Percentiles rank a stretch among this genome's conserved stretches.
Evolutionary conservation across 2,113 vertebrate species (phyloP).

Genomic region (Phyllostomus hastatus): DNA sequence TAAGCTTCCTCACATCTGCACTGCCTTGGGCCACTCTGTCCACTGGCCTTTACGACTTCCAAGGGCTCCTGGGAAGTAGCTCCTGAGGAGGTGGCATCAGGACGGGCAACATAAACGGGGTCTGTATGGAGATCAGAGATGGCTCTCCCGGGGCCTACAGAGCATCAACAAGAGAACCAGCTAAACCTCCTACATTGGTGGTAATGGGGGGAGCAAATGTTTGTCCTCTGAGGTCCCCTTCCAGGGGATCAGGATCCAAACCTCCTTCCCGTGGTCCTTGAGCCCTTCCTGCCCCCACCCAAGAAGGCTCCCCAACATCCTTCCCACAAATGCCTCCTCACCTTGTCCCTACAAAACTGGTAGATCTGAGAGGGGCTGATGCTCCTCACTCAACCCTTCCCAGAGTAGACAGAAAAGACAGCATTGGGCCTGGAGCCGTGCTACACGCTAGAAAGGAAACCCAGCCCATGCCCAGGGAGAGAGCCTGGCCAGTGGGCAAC

Average conservation of each 20-base stretch:
- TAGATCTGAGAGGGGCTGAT: not conserved
- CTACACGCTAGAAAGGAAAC: not conserved
- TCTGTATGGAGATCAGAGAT: not conserved
- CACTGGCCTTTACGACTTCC: not conserved
- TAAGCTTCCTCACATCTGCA: not conserved
- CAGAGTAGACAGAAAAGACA: not conserved
- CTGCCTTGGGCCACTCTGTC: not conserved
- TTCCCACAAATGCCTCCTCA: not conserved
- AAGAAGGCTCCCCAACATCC: not conserved
- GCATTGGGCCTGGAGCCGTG: not conserved
- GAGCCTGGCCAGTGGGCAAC: not conserved
- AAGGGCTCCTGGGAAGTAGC: not conserved
- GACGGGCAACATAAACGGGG: not conserved
- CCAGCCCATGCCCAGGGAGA: not conserved
- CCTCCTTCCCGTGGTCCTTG: not conserved
- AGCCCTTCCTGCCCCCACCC: not conserved
- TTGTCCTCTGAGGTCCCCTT: too few species aligned
- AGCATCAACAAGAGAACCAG: not conserved
- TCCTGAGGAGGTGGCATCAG: not conserved
- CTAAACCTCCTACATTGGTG: too few species aligned
- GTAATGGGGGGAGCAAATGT: not conserved
- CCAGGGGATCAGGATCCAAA: not conserved
- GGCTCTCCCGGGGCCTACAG: not conserved
- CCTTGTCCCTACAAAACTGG: not conserved
- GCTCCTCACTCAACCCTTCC: not conserved